Conservation (phyloP, 1,140 invertebrate species). For the Bombus difficillimus region DNA sequence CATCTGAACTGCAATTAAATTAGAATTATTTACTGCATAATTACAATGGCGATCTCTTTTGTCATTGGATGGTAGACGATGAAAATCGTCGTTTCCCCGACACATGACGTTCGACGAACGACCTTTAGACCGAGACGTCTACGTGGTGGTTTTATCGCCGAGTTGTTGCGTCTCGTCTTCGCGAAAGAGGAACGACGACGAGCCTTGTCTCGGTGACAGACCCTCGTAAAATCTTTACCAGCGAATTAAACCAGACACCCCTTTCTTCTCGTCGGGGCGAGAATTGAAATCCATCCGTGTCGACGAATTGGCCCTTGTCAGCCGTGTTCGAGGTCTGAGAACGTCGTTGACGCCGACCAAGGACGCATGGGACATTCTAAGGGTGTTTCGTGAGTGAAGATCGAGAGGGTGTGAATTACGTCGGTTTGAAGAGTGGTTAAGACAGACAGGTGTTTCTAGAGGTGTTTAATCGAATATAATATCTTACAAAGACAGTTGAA, state of each 20-base stretch:
- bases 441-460: too few species aligned
- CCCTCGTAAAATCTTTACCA: slow-evolving; percentile 14
- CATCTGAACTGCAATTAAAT: slow-evolving; percentile 7
- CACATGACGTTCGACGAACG: not conserved
- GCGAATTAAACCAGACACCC: not conserved
- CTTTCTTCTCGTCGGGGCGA: not conserved
- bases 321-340: not conserved
- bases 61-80: not conserved
- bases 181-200: not conserved
- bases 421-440: not conserved
- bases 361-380: not conserved
- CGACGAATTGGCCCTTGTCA: not conserved
- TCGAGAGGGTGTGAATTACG: not conserved
- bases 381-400: not conserved
- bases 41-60: slow-evolving; percentile 1
- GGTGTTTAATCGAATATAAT: too few species aligned
- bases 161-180: slow-evolving; percentile 14
- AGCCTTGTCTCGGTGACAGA: not conserved
- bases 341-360: not conserved
- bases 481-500: too few species aligned
- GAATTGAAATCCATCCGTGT: not conserved
- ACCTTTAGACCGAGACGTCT: not conserved
- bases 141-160: slow-evolving; percentile 16
- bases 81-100: not conserved
- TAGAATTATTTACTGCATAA: not conserved